Conservation (phyloP, 1,140 invertebrate species). For the Hylaeus anthracinus region DNA sequence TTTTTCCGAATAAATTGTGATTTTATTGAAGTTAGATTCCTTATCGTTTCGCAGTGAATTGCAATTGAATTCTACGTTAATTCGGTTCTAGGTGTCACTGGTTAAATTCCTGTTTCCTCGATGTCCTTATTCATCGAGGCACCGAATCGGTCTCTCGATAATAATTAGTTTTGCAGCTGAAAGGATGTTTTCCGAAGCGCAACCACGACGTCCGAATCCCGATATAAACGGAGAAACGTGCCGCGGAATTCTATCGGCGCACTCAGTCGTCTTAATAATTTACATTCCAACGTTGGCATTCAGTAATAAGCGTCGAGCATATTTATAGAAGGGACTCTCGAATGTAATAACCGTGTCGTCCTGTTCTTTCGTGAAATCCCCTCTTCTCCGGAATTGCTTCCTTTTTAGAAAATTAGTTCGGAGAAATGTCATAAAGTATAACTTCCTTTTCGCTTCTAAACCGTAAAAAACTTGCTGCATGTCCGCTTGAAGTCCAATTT, state of each 20-base stretch:
- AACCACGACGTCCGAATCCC: constrained; percentile 9
- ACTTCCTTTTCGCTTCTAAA: too few relatives aligned
- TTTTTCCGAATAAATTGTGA: too few relatives aligned
- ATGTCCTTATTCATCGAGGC: not conserved
- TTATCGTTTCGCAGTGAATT: too few relatives aligned
- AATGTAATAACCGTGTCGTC: constrained; percentile 44
- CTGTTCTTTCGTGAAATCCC: constrained; percentile 12
- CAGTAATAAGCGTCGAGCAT: constrained; percentile 57
- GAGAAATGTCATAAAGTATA: too few relatives aligned
- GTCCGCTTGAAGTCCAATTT: too few relatives aligned
- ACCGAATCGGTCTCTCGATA: not conserved
- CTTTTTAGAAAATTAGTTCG: too few relatives aligned
- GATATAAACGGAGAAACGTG: constrained; percentile 57
- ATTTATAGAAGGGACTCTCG: constrained; percentile 50
- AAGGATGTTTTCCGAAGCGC: not conserved
- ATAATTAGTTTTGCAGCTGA: constrained; percentile 26
- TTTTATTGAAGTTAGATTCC: not conserved
- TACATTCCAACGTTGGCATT: constrained; percentile 48
- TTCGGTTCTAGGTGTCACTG: too few relatives aligned
- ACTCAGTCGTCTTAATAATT: constrained; percentile 56
- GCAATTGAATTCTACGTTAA: too few relatives aligned
- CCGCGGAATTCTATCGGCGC: constrained; percentile 50
- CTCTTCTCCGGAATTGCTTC: too few relatives aligned
- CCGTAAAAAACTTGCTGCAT: too few relatives aligned
- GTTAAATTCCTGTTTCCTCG: too few relatives aligned